phyloP scores from a whole-genome alignment of 2,888 invertebrate species.

The Acleris cristana region DNA sequence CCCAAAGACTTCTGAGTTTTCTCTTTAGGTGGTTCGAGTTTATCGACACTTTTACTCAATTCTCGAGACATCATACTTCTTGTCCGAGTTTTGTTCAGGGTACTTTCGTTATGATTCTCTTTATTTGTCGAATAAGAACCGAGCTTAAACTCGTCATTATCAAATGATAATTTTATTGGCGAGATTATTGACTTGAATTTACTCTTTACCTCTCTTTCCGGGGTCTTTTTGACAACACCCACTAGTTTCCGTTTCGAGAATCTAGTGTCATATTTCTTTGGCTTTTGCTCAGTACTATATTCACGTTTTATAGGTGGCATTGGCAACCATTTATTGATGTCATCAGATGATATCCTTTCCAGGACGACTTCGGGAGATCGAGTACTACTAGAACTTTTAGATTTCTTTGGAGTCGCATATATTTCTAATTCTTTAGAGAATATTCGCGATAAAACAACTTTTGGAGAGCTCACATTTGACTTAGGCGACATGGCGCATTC shows the following conservation, averaged over 20 bases:
- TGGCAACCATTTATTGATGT: slow-evolving; percentile 43
- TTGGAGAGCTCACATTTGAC: slow-evolving; percentile 48
- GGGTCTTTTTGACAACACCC: slow-evolving; percentile 3
- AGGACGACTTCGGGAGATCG: slow-evolving; percentile 37
- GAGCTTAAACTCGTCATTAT: slow-evolving; percentile 20
- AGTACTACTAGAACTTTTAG: slow-evolving; percentile 1
- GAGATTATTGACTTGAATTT: slow-evolving; percentile 55
- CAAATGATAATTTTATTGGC: slow-evolving; percentile 56
- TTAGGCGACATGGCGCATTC: slow-evolving; percentile 41
- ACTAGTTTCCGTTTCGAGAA: slow-evolving; percentile 10
- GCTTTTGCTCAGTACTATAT: slow-evolving; percentile 19
- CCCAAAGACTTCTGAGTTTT: neutral
- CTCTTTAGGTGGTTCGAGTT: neutral
- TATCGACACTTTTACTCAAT: neutral
- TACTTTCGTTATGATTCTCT: neutral
- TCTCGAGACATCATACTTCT: slow-evolving; percentile 1
- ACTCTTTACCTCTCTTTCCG: slow-evolving; percentile 11
- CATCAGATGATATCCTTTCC: slow-evolving; percentile 40
- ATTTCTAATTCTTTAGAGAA: slow-evolving; percentile 9
- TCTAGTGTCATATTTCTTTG: slow-evolving; percentile 5
- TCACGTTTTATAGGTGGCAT: slow-evolving; percentile 39
- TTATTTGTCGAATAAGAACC: neutral
- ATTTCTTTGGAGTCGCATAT: neutral
- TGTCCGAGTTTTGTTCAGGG: neutral
- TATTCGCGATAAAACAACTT: slow-evolving; percentile 39